A percentile compares a stretch with the other conserved stretches of the same genome.
These are phyloP conservation scores for Montifringilla adamsi DNA, from an alignment of 2,113 vertebrate genomes.

Conservation along the genomic window DNA sequence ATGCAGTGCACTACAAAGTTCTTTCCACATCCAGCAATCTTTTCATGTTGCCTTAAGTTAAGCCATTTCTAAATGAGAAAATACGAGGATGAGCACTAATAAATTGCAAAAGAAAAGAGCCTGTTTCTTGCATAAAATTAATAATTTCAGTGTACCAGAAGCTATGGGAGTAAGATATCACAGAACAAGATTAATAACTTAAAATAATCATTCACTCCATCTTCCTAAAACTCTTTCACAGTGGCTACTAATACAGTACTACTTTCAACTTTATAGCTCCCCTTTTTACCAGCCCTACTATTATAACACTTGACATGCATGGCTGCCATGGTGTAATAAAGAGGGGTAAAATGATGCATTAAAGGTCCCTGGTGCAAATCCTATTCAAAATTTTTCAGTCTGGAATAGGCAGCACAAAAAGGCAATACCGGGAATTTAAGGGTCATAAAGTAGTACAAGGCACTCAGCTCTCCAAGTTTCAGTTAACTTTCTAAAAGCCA, in stretches of 20 bases:
- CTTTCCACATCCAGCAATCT: constrained; percentile 43
- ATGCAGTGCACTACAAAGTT: constrained; percentile 46
- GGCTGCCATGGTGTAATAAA: background rate
- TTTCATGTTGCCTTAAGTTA: constrained; percentile 37
- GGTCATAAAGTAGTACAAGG: background rate
- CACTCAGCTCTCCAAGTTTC: background rate
- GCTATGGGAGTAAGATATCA: background rate
- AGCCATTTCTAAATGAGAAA: constrained; percentile 41
- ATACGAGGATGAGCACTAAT: background rate
- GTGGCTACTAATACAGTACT: background rate
- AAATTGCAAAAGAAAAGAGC: background rate
- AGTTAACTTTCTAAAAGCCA: constrained; percentile 11
- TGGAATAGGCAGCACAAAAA: background rate
- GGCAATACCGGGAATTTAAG: background rate
- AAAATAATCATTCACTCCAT: background rate
- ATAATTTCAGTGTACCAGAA: constrained; percentile 6
- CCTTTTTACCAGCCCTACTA: background rate
- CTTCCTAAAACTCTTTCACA: background rate
- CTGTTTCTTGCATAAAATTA: constrained; percentile 39
- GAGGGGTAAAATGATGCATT: constrained; percentile 7
- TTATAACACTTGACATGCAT: constrained; percentile 19
- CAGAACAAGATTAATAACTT: background rate
- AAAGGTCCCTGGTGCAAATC: constrained; percentile 5
- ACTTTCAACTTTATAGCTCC: background rate
- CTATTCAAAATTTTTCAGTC: background rate